Evolutionary conservation across 2,797 vertebrate genomes (phyloP).

Genomic region (Pelochelys cantorii): DNA sequence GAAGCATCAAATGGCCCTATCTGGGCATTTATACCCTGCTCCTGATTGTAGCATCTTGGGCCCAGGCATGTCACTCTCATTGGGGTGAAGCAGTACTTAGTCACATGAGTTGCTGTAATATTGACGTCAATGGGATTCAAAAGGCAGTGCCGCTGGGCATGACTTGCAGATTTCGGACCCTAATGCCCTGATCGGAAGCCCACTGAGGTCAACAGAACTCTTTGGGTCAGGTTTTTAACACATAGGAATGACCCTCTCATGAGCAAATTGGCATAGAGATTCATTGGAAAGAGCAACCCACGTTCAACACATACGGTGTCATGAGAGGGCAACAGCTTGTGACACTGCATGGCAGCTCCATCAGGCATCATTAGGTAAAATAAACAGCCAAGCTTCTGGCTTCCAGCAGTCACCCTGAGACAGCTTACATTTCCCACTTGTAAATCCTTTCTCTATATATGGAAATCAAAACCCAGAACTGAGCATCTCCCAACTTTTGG

Average conservation of each 20-base stretch:
- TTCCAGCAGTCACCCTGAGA: neutral
- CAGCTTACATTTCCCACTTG: neutral
- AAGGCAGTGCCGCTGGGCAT: neutral
- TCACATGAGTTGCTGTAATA: neutral
- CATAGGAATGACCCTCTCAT: neutral
- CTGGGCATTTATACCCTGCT: neutral
- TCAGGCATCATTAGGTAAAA: neutral
- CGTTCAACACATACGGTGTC: neutral
- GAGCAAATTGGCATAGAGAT: neutral
- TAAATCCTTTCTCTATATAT: rapidly evolving
- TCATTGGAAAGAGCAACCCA: neutral
- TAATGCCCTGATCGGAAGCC: neutral
- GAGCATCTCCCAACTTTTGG: rapidly evolving
- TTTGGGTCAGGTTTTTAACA: neutral
- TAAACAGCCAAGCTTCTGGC: neutral
- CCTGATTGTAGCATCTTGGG: neutral
- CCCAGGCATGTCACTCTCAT: neutral
- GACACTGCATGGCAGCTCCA: neutral
- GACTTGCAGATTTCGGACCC: neutral
- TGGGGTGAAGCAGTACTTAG: rapidly evolving
- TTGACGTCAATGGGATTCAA: rapidly evolving
- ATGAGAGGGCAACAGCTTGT: neutral
- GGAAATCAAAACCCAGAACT: neutral
- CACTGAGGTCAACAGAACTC: neutral
- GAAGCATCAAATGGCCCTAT: neutral